Base-by-base conservation (phyloP, 2,113 vertebrate species). In the Gasterosteus aculeatus region DNA sequence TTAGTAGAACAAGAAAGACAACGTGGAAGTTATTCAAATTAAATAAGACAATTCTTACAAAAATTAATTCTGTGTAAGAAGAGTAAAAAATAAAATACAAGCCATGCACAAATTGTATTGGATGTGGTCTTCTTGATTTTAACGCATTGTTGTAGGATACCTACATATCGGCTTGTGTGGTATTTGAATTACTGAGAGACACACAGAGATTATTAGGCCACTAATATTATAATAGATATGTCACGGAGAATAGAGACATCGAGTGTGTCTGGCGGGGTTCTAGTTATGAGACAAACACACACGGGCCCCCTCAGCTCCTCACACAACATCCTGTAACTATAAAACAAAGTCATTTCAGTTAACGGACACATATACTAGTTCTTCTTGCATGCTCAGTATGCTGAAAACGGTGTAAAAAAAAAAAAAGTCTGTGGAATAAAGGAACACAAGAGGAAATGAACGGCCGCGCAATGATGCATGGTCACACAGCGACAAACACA, bases 391-490 rank as follows among this genome's bases (percentile, higher is more conserved):
- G 39, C 44, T 31, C 60, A 53, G 65, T 49, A 18, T 70, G 47
- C 58, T 44, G 49, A 79, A 75, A 75, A 80, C 26, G 63, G 51
- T 61, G 63, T 67, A 56, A 75, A 80, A 78, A 60, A 75, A 80
- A 78, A 60, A n/a, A 18, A 61, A 82, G 83, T 69, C 72, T 77
- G 60, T 14, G 12, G n/a, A 49, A 81, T 67, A 58, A 78, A 44
- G 31, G 15, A 47, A 61, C 51, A 82, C 78, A 72, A 81, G 72
- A 84, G 47, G 77, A 85, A 68, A 87, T 75, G 65, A 73, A 47
- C 38, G 9, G 16, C 38, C 35, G 19, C 7, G 49, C 77, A 54
- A 56, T 26, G 68, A 72, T 61, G 68, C 56, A n/a, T 4, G 44
- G 41, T 5, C 35, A 46, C 41, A 79, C 51, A 41, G 57, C 3